phyloP scores from a whole-genome alignment of 2,113 vertebrate species.

The Menura novaehollandiae region DNA sequence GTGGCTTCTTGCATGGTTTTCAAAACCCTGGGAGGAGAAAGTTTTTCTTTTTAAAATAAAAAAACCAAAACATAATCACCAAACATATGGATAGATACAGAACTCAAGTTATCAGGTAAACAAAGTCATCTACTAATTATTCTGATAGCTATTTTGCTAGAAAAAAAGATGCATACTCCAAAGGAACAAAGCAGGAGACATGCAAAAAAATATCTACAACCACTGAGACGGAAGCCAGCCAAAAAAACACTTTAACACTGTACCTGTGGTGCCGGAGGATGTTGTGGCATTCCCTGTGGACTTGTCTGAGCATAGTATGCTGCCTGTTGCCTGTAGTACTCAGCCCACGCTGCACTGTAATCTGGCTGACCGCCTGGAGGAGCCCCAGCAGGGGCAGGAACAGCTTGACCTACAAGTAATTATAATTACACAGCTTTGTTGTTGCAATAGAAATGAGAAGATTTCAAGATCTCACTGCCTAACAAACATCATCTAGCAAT shows the following conservation, averaged over 20 bases:
- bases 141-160: conserved; percentile 54
- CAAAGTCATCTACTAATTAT: conserved; percentile 47
- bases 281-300: conserved; percentile 92
- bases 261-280: conserved; percentile 93
- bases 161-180: conserved; percentile 63
- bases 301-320: conserved; percentile 94
- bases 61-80: conserved; percentile 59
- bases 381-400: conserved; percentile 81
- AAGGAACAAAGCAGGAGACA: conserved; percentile 65
- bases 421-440: conserved; percentile 5
- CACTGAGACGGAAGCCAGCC: conserved; percentile 28
- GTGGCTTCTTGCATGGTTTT: conserved; percentile 83
- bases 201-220: conserved; percentile 58
- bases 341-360: conserved; percentile 97
- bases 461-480: not conserved
- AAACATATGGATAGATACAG: conserved; percentile 67
- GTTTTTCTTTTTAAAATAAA: conserved; percentile 48
- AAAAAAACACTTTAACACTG: conserved; percentile 51
- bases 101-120: conserved; percentile 69
- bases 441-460: not conserved
- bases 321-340: conserved; percentile 97
- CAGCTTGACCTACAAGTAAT: conserved; percentile 75
- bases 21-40: conserved; percentile 84
- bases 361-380: conserved; percentile 92
- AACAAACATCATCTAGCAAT: conserved; percentile 76